Evolutionary conservation across 2,888 invertebrate species (phyloP), one percentile per base, ranked within the genome.

Genomic region (Malthinus seriepunctatus): DNA sequence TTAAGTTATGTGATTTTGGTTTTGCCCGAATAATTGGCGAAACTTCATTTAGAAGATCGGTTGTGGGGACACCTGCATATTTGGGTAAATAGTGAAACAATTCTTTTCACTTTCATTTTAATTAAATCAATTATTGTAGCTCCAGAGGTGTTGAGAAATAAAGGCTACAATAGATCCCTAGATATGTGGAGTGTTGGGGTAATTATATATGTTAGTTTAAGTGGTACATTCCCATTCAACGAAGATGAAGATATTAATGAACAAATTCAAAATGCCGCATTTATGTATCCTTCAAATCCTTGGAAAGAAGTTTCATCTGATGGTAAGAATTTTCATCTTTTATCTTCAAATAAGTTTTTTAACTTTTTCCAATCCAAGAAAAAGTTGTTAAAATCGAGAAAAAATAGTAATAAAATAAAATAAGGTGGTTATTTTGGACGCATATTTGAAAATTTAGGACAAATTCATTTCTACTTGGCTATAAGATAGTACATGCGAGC

Each of bases 161-260:
- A 98, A 79, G 97, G 98, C 32, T 99, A 99, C 82, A 99, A 99
- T 80, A 87, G 98, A 2, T 97, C 97, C 0, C 81, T 99, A 73
- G 99, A 99, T 80, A 99, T 99, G 98, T 99, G 98, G 99, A 97
- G 96, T 73, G 97, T 98, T 48, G 99, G 99, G 32, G 99, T 99
- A 1, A 98, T 99, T 70, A 91, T 99, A 65, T 99, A 99, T 80
- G 99, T 99, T 49, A 97, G 97, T 63, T 83, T 99, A 44, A 97
- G 97, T 70, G 99, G 98, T 63, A 99, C 98, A 0, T 99, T 99
- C 81, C 98, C 98, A 32, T 99, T 99, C 82, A 99, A 99, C 80
- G 99, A 99, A 81, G 98, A 99, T 79, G 98, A 99, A 81, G 99
- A 99, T 78, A 99, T 99, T 73, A 93, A 96, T 79, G 98, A 98